Evolutionary conservation across 2,797 vertebrate genomes (phyloP), one percentile per base, ranked within the genome.

Genomic region (Eurystomus glaucurus): DNA sequence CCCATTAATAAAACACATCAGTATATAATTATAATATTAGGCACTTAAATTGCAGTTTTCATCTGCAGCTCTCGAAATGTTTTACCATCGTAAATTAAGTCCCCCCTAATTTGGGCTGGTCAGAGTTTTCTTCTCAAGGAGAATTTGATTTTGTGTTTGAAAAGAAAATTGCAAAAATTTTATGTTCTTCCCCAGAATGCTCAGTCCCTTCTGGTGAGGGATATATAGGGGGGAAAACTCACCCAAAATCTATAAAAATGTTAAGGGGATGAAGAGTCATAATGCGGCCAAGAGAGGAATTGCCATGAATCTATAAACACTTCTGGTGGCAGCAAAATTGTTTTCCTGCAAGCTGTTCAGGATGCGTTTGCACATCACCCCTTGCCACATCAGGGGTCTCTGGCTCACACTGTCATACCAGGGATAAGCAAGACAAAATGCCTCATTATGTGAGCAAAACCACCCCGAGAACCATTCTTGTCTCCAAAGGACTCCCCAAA

Each of bases 41-140:
- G 91, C 89, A 91, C 87, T 95, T 91, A 97, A 97, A 97, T 93
- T 97, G 95, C 94, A 91, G 96, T 97, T 97, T 97, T 96, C 89
- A 93, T 96, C 90, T 86, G 76, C 65, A 41, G 89, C 87, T 95
- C 85, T 96, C 68, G 5, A 85, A 92, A 94, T 77, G 81, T 94
- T 93, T 88, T 77, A 29, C 71, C 26, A 19, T 21, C 64, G 75
- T 61, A 95, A 96, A 97, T 95, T 88, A 88, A 91, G 91, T 65
- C 58, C 43, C 77, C 70, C 51, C 28, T 82, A 85, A 88, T 93
- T 91, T 57, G 69, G 55, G 86, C 74, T 23, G 89, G 93, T 64
- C 93, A 80, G 51, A 69, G 57, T 61, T 78, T 91, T 68, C 33
- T 85, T 55, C 41, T 69, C 52, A 57, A 20, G 14, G 60, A 83